Conservation (phyloP, 2,888 invertebrate genomes). For the Pollenia labialis region DNA sequence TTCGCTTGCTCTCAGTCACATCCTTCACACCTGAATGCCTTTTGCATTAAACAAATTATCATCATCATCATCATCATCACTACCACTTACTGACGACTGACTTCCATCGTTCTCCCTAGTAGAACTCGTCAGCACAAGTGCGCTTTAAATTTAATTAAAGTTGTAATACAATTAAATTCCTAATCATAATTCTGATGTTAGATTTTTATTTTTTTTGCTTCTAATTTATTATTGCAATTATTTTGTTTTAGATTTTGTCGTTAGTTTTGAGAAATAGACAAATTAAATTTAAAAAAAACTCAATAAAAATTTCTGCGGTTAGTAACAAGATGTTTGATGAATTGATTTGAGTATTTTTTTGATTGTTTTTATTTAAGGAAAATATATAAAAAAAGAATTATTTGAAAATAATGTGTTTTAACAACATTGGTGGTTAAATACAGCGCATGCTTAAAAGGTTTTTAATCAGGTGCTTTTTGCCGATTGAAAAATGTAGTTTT, state of each 20-base stretch:
- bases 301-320: conserved; percentile 69
- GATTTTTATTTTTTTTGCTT: conserved; percentile 49
- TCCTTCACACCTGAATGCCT: conserved; percentile 83
- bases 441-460: conserved; percentile 72
- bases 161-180: conserved; percentile 74
- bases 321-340: conserved; percentile 46
- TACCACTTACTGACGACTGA: not conserved
- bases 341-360: conserved; percentile 60
- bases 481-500: conserved; percentile 74
- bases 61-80: conserved; percentile 72
- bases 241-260: conserved; percentile 72
- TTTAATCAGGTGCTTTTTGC: conserved; percentile 69
- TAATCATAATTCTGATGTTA: conserved; percentile 69
- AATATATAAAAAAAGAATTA: conserved; percentile 25
- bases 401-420: conserved; percentile 17
- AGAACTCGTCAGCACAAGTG: conserved; percentile 69
- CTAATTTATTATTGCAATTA: conserved; percentile 75
- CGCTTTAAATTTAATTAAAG: conserved; percentile 72
- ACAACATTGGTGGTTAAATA: conserved; percentile 63
- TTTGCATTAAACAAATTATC: conserved; percentile 78
- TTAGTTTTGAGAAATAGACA: conserved; percentile 59
- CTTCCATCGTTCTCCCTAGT: conserved; percentile 1
- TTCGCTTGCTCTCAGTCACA: conserved; percentile 73
- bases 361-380: conserved; percentile 57
- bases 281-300: conserved; percentile 38